Conservation (phyloP, 2,113 vertebrate species). For the Columba livia region DNA sequence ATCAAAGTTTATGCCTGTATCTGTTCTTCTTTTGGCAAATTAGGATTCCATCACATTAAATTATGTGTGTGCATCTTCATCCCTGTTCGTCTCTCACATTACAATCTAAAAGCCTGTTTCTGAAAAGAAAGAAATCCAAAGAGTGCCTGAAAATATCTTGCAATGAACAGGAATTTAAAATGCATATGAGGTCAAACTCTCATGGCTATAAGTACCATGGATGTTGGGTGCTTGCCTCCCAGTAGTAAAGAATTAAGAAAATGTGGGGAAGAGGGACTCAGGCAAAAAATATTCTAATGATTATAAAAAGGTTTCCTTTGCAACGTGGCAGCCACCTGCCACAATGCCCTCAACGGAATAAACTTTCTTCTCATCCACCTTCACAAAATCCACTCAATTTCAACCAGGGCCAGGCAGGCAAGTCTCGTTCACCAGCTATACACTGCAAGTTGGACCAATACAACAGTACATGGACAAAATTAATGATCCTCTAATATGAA, state of each 20-base stretch:
- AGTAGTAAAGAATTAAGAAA: neutral
- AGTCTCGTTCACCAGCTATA: neutral
- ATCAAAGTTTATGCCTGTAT: neutral
- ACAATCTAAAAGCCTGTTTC: neutral
- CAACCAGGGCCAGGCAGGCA: neutral
- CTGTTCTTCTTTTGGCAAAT: neutral
- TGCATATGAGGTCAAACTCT: neutral
- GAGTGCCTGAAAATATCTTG: neutral
- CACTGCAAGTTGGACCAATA: neutral
- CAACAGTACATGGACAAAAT: neutral
- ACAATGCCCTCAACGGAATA: neutral
- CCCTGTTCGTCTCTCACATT: neutral
- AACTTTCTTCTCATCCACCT: neutral
- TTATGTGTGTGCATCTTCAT: neutral
- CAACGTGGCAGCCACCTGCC: neutral
- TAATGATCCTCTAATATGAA: neutral
- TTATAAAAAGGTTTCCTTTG: neutral
- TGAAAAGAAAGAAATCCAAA: neutral
- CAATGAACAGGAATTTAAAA: neutral
- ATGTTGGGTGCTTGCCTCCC: neutral
- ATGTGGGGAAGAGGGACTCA: neutral
- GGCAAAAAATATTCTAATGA: neutral
- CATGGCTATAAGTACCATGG: accelerated
- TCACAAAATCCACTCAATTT: neutral
- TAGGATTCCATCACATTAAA: neutral